A percentile compares a stretch with the other conserved stretches of the same genome.
phyloP scores from a whole-genome alignment of 2,113 vertebrate species.

The Amphilophus citrinellus region DNA sequence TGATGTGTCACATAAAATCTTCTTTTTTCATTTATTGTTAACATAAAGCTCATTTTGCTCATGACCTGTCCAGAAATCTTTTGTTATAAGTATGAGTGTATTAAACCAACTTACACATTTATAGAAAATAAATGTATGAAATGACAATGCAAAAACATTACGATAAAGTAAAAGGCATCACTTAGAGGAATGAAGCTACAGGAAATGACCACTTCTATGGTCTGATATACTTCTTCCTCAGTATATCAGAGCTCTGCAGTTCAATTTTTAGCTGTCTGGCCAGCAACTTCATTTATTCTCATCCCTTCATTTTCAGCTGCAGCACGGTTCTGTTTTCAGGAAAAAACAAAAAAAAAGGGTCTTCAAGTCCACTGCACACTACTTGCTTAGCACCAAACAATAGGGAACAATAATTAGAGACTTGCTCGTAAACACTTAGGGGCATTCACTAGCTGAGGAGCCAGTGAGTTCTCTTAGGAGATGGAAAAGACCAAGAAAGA shows the following conservation, averaged over 20 bases:
- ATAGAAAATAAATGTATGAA: not conserved
- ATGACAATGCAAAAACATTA: not conserved
- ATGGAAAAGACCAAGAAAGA: not conserved
- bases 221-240: not conserved
- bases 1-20: not conserved
- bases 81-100: not conserved
- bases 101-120: not conserved
- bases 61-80: not conserved
- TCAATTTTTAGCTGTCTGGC: not conserved
- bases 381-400: conserved; percentile 1
- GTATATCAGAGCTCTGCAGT: not conserved
- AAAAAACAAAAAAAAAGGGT: not conserved
- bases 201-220: not conserved
- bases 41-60: not conserved
- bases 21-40: too few relatives aligned
- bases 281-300: not conserved
- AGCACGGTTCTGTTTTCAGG: not conserved
- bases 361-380: not conserved
- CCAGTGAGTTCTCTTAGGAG: not conserved
- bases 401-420: not conserved
- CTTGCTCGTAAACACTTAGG: not conserved
- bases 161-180: not conserved
- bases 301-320: not conserved
- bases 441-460: not conserved
- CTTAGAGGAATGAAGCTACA: not conserved